These are phyloP conservation scores for Chamaetylas fuelleborni DNA, from an alignment of 2,113 vertebrate genomes.

Conservation along the genomic window DNA sequence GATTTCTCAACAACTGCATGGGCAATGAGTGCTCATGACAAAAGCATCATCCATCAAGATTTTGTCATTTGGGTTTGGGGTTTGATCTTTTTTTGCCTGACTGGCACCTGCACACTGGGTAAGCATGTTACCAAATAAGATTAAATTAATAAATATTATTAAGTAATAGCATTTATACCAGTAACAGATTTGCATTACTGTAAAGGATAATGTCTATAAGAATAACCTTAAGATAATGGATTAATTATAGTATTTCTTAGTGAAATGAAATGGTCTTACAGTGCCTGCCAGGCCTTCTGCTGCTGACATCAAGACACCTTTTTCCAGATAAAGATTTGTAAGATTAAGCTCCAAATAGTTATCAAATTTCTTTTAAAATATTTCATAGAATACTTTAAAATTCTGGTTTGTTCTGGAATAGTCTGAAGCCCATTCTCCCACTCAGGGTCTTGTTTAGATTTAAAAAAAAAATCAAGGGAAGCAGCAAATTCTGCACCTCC, in stretches of 20 bases:
- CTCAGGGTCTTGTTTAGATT: not conserved
- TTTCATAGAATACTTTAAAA: not conserved
- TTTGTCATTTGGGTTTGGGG: not conserved
- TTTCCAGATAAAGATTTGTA: not conserved
- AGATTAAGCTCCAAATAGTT: not conserved
- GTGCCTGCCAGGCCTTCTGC: not conserved
- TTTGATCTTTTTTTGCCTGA: not conserved
- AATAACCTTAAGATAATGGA: not conserved
- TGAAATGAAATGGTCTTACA: not conserved
- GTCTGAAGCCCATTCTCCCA: not conserved
- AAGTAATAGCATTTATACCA: not conserved
- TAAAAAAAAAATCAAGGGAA: not conserved
- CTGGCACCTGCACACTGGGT: not conserved
- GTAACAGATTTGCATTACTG: not conserved
- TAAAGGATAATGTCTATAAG: not conserved
- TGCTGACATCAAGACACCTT: not conserved
- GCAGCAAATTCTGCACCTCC: not conserved
- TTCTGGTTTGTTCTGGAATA: not conserved
- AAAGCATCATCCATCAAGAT: not conserved
- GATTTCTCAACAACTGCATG: not conserved
- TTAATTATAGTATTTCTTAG: not conserved
- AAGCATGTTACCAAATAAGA: not conserved
- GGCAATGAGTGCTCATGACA: not conserved
- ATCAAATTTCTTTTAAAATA: not conserved
- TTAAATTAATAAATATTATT: not conserved